phyloP scores from a whole-genome alignment of 1,140 invertebrate genomes.

The Ceratosolen solmsi region DNA sequence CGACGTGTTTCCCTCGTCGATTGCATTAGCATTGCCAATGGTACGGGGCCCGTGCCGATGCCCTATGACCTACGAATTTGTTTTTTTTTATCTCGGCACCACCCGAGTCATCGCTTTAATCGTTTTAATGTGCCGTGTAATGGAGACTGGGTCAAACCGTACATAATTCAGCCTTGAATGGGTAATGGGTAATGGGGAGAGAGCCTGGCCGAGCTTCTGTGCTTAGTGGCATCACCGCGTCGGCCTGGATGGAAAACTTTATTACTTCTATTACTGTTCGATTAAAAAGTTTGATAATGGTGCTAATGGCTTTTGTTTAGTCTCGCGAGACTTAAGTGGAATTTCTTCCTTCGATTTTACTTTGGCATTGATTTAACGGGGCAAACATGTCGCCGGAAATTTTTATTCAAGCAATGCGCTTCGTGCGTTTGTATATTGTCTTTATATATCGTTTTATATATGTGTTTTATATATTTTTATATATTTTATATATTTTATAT shows the following conservation, averaged over 20 bases:
- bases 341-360: background rate
- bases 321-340: background rate
- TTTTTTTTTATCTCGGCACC: constrained; percentile 9
- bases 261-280: background rate
- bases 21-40: constrained; percentile 67
- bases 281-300: background rate
- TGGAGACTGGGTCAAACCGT: background rate
- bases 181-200: background rate
- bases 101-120: background rate
- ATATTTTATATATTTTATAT: too few relatives aligned
- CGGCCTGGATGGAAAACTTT: too few relatives aligned
- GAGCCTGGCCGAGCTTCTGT: background rate
- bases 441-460: too few relatives aligned
- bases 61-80: constrained; percentile 59
- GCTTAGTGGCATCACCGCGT: too few relatives aligned
- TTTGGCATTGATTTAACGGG: background rate
- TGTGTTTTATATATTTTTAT: too few relatives aligned
- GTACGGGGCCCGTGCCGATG: constrained; percentile 54
- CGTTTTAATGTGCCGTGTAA: background rate
- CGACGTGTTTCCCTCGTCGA: too few relatives aligned
- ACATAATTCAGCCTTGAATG: constrained; percentile 3
- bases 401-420: background rate
- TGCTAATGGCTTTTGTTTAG: background rate
- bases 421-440: too few relatives aligned
- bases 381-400: background rate